These are phyloP conservation scores for Silurus meridionalis DNA, from an alignment of 2,113 vertebrate species.

Conservation along the genomic window DNA sequence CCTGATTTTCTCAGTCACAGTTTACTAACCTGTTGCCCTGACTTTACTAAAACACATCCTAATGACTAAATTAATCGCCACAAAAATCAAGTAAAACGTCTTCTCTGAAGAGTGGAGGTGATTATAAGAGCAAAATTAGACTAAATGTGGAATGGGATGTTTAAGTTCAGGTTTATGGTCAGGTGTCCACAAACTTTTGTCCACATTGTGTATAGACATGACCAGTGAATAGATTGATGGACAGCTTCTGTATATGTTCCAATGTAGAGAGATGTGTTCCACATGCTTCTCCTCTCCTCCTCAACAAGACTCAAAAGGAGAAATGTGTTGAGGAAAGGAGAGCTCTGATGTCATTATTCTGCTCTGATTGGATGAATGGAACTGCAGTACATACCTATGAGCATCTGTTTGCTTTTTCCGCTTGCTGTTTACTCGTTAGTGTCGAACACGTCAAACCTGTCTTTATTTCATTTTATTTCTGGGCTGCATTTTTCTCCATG, in stretches of 20 bases:
- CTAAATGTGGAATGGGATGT: no score
- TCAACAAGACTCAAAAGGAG: conserved; percentile 40
- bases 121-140: no score
- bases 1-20: no score
- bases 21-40: no score
- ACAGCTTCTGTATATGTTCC: background rate
- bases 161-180: no score
- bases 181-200: no score
- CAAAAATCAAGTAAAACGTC: no score
- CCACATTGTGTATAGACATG: no score
- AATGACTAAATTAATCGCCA: no score
- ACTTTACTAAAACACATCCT: no score
- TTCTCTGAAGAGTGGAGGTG: no score
- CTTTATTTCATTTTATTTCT: background rate
- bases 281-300: background rate
- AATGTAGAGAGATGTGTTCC: background rate
- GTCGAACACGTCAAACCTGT: background rate
- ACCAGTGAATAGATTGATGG: no score
- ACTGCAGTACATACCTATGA: background rate
- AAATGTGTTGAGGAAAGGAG: conserved; percentile 56
- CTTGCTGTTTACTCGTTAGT: background rate
- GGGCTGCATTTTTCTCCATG: background rate
- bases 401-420: background rate
- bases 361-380: background rate
- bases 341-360: background rate